Evolutionary conservation across 2,797 vertebrate genomes (phyloP), one percentile per base, ranked within the genome.

Genomic region (Helarctos malayanus): DNA sequence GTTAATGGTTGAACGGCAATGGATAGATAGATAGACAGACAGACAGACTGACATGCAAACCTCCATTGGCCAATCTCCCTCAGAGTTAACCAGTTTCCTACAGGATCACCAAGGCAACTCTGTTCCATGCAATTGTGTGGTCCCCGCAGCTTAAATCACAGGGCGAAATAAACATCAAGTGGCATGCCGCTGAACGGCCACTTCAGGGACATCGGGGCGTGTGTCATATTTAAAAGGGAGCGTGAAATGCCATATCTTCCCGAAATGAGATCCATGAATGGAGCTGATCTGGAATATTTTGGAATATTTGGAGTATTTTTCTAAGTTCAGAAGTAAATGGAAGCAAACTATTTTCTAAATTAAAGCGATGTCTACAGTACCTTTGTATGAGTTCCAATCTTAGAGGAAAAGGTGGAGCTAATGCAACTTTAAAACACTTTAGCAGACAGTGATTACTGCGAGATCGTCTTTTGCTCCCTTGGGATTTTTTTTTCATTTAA

Each of bases 341-440:
- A 96, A 98, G 91, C 96, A 97, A 97, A 96, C 98, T 97, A 97
- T 97, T 98, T 98, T 98, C 94, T 97, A 98, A 98, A 98, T 98
- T 96, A 98, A 95, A 96, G 13, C 96, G 92, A 57, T 94, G 76
- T 96, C 95, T 95, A 93, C 19, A 19, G 16, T 15, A 54, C 97
- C 90, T 97, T 97, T 97, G 88, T 97, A 95, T 97, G 71, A 71
- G 93, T 78, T 98, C 87, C 97, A 97, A 97, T 98, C 97, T 98
- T 97, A 97, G 90, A 98, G 97, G 97, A 97, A 97, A 97, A 96
- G 97, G 85, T 75, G 91, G 97, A 97, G 95, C 97, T 97, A 96
- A 98, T 95, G 96, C 89, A 93, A 98, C 97, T 98, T 98, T 98
- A 98, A 98, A 97, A 97, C 49, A 97, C 91, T 93, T 96, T 96